Evolutionary conservation across 2,113 vertebrate species (phyloP).

Genomic region (Cervus canadensis): DNA sequence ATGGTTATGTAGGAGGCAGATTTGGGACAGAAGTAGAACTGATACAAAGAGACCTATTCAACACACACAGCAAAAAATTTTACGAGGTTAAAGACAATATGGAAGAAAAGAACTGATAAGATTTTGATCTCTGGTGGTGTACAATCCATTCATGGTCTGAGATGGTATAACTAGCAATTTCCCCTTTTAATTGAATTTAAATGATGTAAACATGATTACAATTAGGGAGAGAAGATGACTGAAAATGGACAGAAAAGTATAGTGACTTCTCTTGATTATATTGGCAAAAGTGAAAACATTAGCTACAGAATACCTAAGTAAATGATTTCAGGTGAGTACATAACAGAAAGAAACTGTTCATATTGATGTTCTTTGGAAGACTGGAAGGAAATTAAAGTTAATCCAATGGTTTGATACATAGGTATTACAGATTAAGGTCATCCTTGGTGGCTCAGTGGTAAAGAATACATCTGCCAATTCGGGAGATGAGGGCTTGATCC

Average conservation of each 20-base stretch:
- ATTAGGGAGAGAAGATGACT: neutral
- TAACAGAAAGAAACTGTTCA: neutral
- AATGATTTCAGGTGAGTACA: neutral
- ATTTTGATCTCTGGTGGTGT: neutral
- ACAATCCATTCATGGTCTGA: neutral
- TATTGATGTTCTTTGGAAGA: neutral
- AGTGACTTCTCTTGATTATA: neutral
- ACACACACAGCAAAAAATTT: neutral
- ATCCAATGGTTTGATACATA: neutral
- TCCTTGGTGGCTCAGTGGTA: neutral
- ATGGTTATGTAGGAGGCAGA: neutral
- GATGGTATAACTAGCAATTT: neutral
- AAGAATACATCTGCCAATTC: neutral
- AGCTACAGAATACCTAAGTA: neutral
- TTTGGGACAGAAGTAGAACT: neutral
- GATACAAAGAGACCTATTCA: neutral
- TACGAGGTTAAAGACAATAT: neutral
- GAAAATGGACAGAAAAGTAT: neutral
- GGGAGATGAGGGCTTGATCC: neutral
- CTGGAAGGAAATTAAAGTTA: neutral
- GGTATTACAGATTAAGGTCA: neutral
- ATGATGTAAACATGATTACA: neutral
- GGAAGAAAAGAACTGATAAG: neutral
- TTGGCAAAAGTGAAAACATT: neutral
- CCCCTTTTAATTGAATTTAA: neutral